Evolutionary conservation across 2,113 vertebrate species (phyloP), one percentile per base, ranked within the genome.

Genomic region (Phalacrocorax pelagicus): DNA sequence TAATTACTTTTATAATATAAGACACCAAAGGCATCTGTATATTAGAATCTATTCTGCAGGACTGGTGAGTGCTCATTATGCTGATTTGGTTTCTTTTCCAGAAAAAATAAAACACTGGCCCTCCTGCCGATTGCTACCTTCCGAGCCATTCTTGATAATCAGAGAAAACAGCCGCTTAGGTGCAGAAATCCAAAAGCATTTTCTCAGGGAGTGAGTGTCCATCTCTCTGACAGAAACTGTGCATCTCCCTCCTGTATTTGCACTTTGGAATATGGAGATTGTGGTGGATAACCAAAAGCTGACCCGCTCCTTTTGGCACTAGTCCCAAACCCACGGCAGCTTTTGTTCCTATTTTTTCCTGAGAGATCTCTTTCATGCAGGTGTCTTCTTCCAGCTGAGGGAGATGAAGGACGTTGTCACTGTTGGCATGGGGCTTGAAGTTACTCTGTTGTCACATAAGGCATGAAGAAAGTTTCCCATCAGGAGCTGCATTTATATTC

Each of bases 131-230:
- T 30, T 51, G 3, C 36, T 58, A 40, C 24, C 17, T 38, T 38
- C 38, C 38, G 38, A 34, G 18, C 12, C 22, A 14, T 80, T 86
- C 40, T 11, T 32, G 11, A 44, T 40, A 72, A 40, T 20, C 40
- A 55, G 12, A 30, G 40, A 38, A 69, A 94, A 58, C 9, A 71
- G 19, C 46, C 36, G 32, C 9, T 70, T 42, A 7, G 22, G 32
- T 15, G 30, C 27, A 89, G 65, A 92, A 88, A 69, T 57, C 11
- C 9, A 17, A 47, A 54, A 32, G 27, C 13, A 5, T 21, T 66
- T n/a, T 58, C 27, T 55, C 0, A 1, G n/a, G 8, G 13, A 19
- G 9, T 15, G 26, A 40, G 20, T 2, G 5, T n/a, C 22, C 29
- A 26, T 29, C 23, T 32, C 11, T 54, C 55, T 51, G 55, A 58